Base-by-base conservation (phyloP, 2,113 vertebrate species). In the Sciurus niger region DNA sequence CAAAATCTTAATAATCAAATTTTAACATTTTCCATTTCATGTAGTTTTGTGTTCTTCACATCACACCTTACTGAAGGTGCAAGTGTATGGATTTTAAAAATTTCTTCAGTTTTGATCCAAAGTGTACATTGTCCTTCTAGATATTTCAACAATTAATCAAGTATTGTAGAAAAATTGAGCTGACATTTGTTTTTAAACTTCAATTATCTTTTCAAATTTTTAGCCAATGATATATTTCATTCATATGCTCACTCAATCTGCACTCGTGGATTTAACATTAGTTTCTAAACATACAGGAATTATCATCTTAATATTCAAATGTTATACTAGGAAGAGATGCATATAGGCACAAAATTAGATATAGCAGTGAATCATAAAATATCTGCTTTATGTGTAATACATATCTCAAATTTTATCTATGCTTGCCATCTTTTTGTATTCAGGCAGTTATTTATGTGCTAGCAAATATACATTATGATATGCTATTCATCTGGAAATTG, bases 401-500 rank as follows among this genome's bases (percentile, higher is more conserved):
- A 24, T 2, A 14, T 63, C 67, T 93, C 74, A 90, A 37, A 91
- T 93, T 86, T 88, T 79, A 70, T 94, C 32, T 93, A 40, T 90
- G 4, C 30, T 95, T 97, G 65, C 68, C 84, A 92, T 94, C 79
- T 24, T 28, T 68, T 13, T 53, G 72, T 85, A 78, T 94, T 84
- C 73, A 89, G 83, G 90, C 92, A 74, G 68, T 94, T 96, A 73
- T 95, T 98, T 98, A 88, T 96, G 79, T 97, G 91, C 72, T 85
- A 78, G 89, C 76, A 97, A 97, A 96, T 94, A 95, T 90, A 95
- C 77, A 96, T 97, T 97, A 96, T 88, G 80, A 48, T 93, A 95
- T 76, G 43, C 43, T 94, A 37, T 97, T 96, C 77, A 89, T 95
- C 53, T 84, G 63, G 80, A 94, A 90, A 96, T 96, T 97, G 28